These are phyloP conservation scores for Drosophila bunnanda DNA, from an alignment of 2,888 invertebrate genomes.

Conservation along the genomic window DNA sequence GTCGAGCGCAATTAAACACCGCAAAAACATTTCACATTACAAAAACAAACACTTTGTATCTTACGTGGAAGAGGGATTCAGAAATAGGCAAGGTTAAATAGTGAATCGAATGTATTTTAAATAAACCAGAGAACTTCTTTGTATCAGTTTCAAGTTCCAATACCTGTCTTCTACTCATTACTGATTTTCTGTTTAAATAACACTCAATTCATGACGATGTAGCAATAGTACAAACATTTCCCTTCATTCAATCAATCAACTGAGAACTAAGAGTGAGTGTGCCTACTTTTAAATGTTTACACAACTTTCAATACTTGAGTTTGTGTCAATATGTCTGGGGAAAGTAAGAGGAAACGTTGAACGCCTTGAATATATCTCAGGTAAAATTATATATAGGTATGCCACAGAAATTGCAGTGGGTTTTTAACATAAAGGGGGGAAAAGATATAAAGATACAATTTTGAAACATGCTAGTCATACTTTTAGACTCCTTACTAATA, in stretches of 20 bases:
- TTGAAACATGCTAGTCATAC: too few species aligned
- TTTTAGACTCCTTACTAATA: not conserved
- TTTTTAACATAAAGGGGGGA: too few species aligned
- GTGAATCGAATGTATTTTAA: slow-evolving; percentile 14
- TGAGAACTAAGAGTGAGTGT: not conserved
- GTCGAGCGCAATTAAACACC: slow-evolving; percentile 65
- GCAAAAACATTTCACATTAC: slow-evolving; percentile 65
- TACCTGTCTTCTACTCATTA: not conserved
- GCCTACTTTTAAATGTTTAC: slow-evolving; percentile 11
- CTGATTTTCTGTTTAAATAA: slow-evolving; percentile 5
- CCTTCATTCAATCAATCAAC: slow-evolving; percentile 1
- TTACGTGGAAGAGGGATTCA: slow-evolving; percentile 13
- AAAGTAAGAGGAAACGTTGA: not conserved
- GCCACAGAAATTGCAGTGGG: not conserved
- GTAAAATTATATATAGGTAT: too few species aligned
- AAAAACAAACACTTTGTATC: slow-evolving; percentile 56
- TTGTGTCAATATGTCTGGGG: not conserved
- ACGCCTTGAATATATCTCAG: not conserved
- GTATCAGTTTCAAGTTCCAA: not conserved
- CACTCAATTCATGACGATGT: slow-evolving; percentile 6
- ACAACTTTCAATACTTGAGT: slow-evolving; percentile 17
- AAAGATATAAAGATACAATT: too few species aligned
- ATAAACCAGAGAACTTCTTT: not conserved
- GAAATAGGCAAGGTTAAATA: slow-evolving; percentile 18
- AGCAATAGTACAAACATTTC: slow-evolving; percentile 1